Evolutionary conservation across 1,140 invertebrate species (phyloP).

Genomic region (Chionoecetes opilio): DNA sequence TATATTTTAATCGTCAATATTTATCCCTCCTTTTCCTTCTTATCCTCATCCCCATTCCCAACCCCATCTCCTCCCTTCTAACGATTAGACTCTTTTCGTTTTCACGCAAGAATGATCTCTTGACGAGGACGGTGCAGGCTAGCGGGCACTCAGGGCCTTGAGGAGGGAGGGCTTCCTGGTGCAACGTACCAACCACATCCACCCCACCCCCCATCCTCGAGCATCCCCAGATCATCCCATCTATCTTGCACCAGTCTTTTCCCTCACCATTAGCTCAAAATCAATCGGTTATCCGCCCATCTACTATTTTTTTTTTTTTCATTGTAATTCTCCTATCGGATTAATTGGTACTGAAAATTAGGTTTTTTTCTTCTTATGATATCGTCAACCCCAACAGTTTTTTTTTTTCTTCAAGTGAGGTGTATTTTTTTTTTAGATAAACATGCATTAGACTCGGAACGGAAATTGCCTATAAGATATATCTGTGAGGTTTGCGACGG

Average conservation of each 20-base stretch:
- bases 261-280: conserved; percentile 19
- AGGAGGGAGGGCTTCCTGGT: not conserved
- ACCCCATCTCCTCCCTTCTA: not conserved
- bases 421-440: too few species aligned
- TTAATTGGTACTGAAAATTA: too few species aligned
- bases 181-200: not conserved
- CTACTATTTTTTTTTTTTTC: not conserved
- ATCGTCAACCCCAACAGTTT: too few species aligned
- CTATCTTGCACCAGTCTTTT: not conserved
- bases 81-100: not conserved
- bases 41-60: not conserved
- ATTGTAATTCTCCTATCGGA: not conserved
- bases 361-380: not conserved
- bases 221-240: not conserved
- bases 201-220: not conserved
- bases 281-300: not conserved
- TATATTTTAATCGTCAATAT: not conserved
- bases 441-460: too few species aligned
- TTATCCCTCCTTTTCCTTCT: not conserved
- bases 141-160: not conserved
- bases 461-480: too few species aligned
- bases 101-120: conserved; percentile 6
- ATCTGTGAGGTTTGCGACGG: too few species aligned
- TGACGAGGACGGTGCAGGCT: not conserved
- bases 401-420: too few species aligned